A percentile compares a stretch with the other conserved stretches of the same genome.
phyloP scores from a whole-genome alignment of 1,140 invertebrate genomes.

The Chymomyza costata region DNA sequence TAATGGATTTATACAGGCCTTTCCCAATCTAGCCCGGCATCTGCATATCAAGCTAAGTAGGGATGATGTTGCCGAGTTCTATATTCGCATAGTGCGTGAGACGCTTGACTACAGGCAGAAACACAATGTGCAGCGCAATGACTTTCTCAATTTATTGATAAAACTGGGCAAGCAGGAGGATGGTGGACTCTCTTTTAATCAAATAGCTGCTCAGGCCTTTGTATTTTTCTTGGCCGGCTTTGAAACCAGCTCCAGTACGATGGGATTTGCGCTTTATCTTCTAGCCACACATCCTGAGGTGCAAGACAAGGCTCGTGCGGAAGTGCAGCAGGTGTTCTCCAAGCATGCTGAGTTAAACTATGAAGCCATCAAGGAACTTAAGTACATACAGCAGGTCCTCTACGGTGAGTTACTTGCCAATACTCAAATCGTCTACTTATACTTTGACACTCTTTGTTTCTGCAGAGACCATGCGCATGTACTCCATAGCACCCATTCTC shows the following conservation, averaged over 20 bases:
- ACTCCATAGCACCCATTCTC: conserved; percentile 66
- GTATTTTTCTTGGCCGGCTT: conserved; percentile 81
- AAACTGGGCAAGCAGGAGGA: conserved; percentile 35
- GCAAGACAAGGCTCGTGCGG: conserved; percentile 76
- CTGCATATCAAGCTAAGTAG: conserved; percentile 52
- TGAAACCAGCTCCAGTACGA: conserved; percentile 76
- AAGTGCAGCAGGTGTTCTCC: conserved; percentile 75
- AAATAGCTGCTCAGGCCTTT: conserved; percentile 77
- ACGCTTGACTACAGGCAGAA: conserved; percentile 76
- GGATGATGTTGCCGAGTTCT: conserved; percentile 76
- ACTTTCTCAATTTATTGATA: conserved; percentile 77
- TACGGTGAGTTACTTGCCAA: conserved; percentile 58
- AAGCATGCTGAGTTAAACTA: conserved; percentile 77
- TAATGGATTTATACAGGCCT: conserved; percentile 32
- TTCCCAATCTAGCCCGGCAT: conserved; percentile 33
- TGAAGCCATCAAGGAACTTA: conserved; percentile 78
- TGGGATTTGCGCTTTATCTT: conserved; percentile 76
- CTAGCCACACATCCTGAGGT: conserved; percentile 75
- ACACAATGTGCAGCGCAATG: conserved; percentile 75
- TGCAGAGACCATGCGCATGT: conserved; percentile 76
- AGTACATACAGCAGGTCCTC: conserved; percentile 77
- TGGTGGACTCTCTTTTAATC: conserved; percentile 41
- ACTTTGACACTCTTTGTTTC: neutral
- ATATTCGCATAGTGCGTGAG: conserved; percentile 74
- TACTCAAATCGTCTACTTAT: neutral